phyloP scores from a whole-genome alignment of 2,888 invertebrate genomes.

The Ectemnius cavifrons region DNA sequence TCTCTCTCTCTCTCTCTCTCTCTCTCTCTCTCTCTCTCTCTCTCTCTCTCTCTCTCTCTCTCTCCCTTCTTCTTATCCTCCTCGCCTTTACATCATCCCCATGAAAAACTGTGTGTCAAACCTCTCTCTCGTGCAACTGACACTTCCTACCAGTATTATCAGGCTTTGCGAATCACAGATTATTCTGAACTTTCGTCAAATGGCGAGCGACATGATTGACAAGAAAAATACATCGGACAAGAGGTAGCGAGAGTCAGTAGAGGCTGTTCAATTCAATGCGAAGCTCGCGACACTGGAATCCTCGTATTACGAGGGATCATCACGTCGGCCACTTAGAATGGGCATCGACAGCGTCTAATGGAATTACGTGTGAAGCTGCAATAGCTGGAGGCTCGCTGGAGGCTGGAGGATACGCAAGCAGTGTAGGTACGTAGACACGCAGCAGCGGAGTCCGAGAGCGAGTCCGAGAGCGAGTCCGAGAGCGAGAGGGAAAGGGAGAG shows the following conservation, averaged over 20 bases:
- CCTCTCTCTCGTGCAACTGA: neutral
- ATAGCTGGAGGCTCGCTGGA: slow-evolving; percentile 21
- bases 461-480: neutral
- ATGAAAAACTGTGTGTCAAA: neutral
- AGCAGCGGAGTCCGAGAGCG: too few species aligned
- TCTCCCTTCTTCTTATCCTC: neutral
- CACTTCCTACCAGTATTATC: slow-evolving; percentile 20
- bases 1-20: neutral
- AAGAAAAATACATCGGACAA: too few species aligned
- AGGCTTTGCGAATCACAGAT: neutral
- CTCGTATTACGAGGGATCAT: slow-evolving; percentile 22
- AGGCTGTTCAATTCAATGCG: neutral
- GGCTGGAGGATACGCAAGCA: neutral
- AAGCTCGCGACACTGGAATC: slow-evolving; percentile 22
- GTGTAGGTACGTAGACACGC: too few species aligned
- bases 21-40: neutral
- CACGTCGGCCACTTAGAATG: slow-evolving; percentile 25
- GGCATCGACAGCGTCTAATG: slow-evolving; percentile 40
- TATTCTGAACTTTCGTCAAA: neutral
- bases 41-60: neutral
- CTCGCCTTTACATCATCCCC: neutral
- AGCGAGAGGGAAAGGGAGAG: neutral
- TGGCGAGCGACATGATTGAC: too few species aligned
- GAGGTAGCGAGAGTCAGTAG: slow-evolving; percentile 15
- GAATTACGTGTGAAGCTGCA: slow-evolving; percentile 43